Conservation (phyloP, 2,797 vertebrate species). For the Sebastes dallii region DNA sequence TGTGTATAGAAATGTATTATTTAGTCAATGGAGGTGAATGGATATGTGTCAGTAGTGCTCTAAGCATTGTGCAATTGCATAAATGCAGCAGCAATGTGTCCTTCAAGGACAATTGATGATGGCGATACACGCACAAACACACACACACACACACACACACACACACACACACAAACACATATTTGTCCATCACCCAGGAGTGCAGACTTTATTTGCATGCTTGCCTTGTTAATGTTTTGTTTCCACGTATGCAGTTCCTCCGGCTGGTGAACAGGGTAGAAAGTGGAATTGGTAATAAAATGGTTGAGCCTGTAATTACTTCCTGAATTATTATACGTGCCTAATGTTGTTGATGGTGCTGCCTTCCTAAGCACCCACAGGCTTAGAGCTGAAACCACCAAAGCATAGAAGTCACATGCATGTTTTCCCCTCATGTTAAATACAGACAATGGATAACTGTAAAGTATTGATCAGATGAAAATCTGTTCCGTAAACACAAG, state of each 20-base stretch:
- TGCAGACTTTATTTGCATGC: conserved; percentile 52
- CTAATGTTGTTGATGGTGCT: conserved; percentile 51
- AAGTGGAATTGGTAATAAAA: conserved; percentile 64
- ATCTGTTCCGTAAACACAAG: conserved; percentile 49
- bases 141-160: neutral
- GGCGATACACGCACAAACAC: neutral
- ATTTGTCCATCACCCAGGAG: neutral
- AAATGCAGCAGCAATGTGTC: neutral
- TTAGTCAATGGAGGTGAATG: neutral
- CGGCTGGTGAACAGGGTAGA: conserved; percentile 48
- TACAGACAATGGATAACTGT: conserved; percentile 45
- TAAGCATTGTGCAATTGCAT: neutral
- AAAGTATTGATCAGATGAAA: conserved; percentile 57
- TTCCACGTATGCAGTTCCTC: conserved; percentile 51
- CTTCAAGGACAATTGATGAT: neutral
- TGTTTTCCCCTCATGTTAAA: conserved; percentile 25
- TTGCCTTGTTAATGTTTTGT: conserved; percentile 44
- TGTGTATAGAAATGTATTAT: neutral
- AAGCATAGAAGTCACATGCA: neutral
- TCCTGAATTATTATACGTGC: conserved; percentile 56
- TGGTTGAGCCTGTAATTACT: conserved; percentile 54
- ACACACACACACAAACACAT: neutral
- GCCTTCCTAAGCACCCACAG: conserved; percentile 19
- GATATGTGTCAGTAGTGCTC: neutral
- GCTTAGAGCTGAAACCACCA: neutral